Evolutionary conservation across 2,113 vertebrate genomes (phyloP), one percentile per base, ranked within the genome.

Genomic region (Callopanchax toddi): DNA sequence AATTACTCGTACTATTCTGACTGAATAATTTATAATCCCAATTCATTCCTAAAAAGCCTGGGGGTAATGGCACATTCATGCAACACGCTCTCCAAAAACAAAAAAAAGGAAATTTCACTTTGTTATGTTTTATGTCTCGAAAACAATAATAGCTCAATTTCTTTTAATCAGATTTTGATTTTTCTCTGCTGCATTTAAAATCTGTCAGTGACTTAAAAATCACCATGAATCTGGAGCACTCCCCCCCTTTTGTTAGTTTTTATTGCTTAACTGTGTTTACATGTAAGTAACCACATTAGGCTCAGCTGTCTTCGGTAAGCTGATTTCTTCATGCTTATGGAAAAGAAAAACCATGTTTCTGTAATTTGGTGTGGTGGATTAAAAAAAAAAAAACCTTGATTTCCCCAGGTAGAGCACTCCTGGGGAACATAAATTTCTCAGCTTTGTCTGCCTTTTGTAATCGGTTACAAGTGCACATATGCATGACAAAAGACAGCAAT

Each of bases 391-490:
- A 52, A 61, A 74, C 57, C 52, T 46, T 46, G 57, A 57, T 69
- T 70, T 77, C 60, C 65, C 60, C 26, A 61, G 51, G 52, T 70
- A 59, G 22, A 44, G 58, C 43, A 60, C 56, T 48, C 54, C 23
- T 15, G 25, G 55, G 46, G 64, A 69, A 53, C 20, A 16, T 48
- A 20, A 15, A 43, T 43, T 63, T 43, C 37, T 43, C n/a, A 13
- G 17, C 60, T 32, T 52, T 53, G 48, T 63, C 60, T 63, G 37
- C 37, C 29, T 25, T 29, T 50, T 61, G 32, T 39, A 50, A 50
- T 50, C 45, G 10, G 45, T 61, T 46, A 46, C 37, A 51, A 43
- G 46, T 29, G 43, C 43, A 48, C 32, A 42, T 42, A 40, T 52
- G 37, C 48, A 42, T 44, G 37, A 52, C 39, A 63, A 43, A 52